Evolutionary conservation across 2,888 invertebrate species (phyloP).

Genomic region (Monopis laevigella): DNA sequence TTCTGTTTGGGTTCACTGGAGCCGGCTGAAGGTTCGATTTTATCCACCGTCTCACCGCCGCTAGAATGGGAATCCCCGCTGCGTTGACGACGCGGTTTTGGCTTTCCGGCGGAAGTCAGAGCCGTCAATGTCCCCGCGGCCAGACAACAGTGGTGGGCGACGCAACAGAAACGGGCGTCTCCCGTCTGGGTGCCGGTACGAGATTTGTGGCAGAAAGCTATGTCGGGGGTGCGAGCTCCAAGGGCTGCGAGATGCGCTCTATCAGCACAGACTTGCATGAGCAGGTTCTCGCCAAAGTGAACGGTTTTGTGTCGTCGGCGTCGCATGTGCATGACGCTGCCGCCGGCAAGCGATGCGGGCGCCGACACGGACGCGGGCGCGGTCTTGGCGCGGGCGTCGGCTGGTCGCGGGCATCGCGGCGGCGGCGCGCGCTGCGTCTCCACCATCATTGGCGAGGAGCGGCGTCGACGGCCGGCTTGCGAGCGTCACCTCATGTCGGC

Average conservation of each 20-base stretch:
- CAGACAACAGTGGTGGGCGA: conserved; percentile 61
- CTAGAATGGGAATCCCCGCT: conserved; percentile 60
- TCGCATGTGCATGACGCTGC: conserved; percentile 68
- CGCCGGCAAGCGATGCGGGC: conserved; percentile 62
- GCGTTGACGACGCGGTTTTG: conserved; percentile 46
- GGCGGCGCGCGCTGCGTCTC: conserved; percentile 49
- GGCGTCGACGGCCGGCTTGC: conserved; percentile 59
- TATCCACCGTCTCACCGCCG: conserved; percentile 53
- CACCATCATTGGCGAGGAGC: conserved; percentile 64
- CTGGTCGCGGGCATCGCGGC: conserved; percentile 53
- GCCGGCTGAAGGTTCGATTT: conserved; percentile 32
- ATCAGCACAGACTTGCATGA: conserved; percentile 79
- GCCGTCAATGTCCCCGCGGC: conserved; percentile 51
- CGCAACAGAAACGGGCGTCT: conserved; percentile 55
- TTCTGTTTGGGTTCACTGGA: conserved; percentile 41
- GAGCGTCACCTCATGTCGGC: conserved; percentile 59
- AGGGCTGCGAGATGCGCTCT: conserved; percentile 64
- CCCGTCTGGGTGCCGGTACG: conserved; percentile 50
- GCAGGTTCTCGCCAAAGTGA: conserved; percentile 79
- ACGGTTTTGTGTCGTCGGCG: conserved; percentile 81
- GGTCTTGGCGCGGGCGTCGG: conserved; percentile 43
- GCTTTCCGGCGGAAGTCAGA: conserved; percentile 37
- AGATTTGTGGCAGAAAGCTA: conserved; percentile 59
- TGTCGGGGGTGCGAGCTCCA: conserved; percentile 56
- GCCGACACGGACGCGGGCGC: conserved; percentile 65